These are phyloP conservation scores for Spisula solida DNA, from an alignment of 2,888 invertebrate genomes.

Conservation along the genomic window DNA sequence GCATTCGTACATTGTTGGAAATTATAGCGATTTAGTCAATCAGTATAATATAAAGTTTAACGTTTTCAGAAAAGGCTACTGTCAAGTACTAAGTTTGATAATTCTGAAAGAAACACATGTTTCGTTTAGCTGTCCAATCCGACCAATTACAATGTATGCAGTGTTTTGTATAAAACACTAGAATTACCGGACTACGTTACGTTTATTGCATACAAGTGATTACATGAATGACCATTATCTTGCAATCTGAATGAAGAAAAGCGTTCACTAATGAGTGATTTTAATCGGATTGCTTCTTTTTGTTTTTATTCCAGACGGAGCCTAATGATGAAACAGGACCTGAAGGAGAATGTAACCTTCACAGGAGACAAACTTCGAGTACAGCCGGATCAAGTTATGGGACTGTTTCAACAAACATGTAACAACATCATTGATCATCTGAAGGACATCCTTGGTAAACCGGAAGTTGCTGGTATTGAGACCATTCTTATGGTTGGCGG, in stretches of 20 bases:
- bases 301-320: slow-evolving; percentile 30
- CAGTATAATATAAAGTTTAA: no score
- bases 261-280: background rate
- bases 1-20: background rate
- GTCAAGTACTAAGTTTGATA: no score
- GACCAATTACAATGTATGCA: no score
- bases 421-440: slow-evolving; percentile 50
- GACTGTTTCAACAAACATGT: slow-evolving; percentile 44
- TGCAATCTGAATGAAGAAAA: no score
- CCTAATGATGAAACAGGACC: slow-evolving; percentile 37
- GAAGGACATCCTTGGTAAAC: slow-evolving; percentile 42
- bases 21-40: no score
- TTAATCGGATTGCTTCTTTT: background rate
- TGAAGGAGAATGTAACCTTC: slow-evolving; percentile 56
- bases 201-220: no score
- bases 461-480: slow-evolving; percentile 42
- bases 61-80: no score
- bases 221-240: no score
- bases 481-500: slow-evolving; percentile 68
- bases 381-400: slow-evolving; percentile 44
- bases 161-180: no score
- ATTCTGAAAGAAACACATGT: no score
- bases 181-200: no score
- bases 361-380: slow-evolving; percentile 64
- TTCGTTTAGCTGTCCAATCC: no score